A percentile compares a stretch with the other conserved stretches of the same genome.
Conservation (phyloP, 2,888 invertebrate genomes). For the Polymixis flavicincta region DNA sequence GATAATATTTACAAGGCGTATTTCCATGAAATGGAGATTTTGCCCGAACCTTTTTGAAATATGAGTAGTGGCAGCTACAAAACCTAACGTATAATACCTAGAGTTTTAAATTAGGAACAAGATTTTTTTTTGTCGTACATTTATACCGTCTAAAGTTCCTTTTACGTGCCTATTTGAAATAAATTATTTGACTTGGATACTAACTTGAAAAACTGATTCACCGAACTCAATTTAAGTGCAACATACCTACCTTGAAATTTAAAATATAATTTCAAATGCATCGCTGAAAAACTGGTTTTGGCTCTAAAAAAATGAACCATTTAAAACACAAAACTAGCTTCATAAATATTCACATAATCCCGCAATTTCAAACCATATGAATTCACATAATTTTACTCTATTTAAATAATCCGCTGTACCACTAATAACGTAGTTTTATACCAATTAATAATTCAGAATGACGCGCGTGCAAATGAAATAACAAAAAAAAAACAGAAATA, state of each 20-base stretch:
- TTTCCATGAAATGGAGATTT: not conserved
- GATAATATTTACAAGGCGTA: not conserved
- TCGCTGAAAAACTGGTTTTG: not conserved
- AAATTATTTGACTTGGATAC: no score
- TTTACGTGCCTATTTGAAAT: no score
- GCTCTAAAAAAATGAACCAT: not conserved
- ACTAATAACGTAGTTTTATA: constrained; percentile 36
- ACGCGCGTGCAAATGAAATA: constrained; percentile 44
- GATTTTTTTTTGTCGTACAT: no score
- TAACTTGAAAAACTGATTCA: not conserved
- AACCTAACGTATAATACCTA: no score
- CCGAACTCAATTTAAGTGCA: not conserved
- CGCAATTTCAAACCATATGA: constrained; percentile 22
- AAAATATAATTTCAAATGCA: not conserved
- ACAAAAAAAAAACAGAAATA: constrained; percentile 37
- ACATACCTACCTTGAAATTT: not conserved
- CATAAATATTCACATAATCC: constrained; percentile 33
- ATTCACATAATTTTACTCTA: constrained; percentile 17
- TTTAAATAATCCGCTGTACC: constrained; percentile 32
- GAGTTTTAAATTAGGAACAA: no score
- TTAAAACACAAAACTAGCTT: constrained; percentile 17
- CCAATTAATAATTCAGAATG: constrained; percentile 52
- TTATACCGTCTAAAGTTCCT: no score
- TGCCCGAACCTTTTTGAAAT: not conserved
- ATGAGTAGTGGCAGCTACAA: no score